Base-by-base conservation (phyloP, 2,888 invertebrate species). In the Aporophyla nigra region DNA sequence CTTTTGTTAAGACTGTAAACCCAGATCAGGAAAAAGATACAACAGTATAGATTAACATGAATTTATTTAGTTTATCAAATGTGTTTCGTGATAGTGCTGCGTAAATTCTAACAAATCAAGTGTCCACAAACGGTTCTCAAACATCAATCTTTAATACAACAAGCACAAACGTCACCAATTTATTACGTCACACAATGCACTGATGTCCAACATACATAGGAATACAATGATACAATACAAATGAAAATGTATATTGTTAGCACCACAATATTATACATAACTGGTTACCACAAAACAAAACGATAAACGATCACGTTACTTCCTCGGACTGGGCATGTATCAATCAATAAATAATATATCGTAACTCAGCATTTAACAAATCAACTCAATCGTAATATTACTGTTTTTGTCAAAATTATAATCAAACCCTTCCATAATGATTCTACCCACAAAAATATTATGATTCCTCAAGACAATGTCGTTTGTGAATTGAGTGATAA, bases 31-130 rank as follows among this genome's bases (percentile, higher is more conserved):
- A 88, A 86, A 88, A 89, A 85, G 84, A 87, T 83, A 89, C 87
- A 87, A 87, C 74, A 53, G 77, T 89, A 88, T 92, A 91, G 94
- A 96, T 94, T 95, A 95, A 96, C 95, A 96, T 96, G 94, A 93
- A 93, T 96, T 96, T 96, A 96, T 96, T 96, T 93, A 93, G 92
- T 94, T 95, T 93, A 95, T 94, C 93, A 95, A 94, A 94, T 93
- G 93, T 95, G 94, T 95, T 94, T 92, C 91, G 95, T 96, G 95
- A 95, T 91, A 92, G 96, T 96, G 96, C 95, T 90, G 90, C 91
- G 90, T 93, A 94, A 83, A 92, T 93, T 93, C 94, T 95, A 94
- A 93, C 93, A 94, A 93, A 89, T 93, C 91, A 90, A 86, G 95
- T 95, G 95, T 93, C 90, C 90, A 94, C 93, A 94, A 93, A 92